phyloP scores from a whole-genome alignment of 2,113 vertebrate species.

The Antechinus flavipes region DNA sequence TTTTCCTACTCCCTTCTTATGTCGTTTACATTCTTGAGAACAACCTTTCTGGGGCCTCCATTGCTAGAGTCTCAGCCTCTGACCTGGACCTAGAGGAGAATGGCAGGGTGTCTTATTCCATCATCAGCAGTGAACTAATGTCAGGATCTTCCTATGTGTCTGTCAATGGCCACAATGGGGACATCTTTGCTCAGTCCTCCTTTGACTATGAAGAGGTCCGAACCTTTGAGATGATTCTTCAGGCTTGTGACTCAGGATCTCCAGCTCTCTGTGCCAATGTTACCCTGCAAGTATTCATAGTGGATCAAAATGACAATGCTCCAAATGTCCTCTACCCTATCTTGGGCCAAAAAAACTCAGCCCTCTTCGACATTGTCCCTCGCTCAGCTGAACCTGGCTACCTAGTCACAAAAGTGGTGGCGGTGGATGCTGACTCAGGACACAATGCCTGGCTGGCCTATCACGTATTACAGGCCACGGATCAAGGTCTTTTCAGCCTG shows the following conservation, averaged over 20 bases:
- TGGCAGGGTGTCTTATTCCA: constrained; percentile 58
- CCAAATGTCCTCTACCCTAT: constrained; percentile 35
- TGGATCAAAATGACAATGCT: constrained; percentile 61
- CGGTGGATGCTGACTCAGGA: constrained; percentile 59
- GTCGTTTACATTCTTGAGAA: constrained; percentile 34
- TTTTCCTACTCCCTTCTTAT: constrained; percentile 25
- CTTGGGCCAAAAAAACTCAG: background rate
- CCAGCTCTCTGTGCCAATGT: constrained; percentile 61
- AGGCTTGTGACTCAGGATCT: constrained; percentile 65
- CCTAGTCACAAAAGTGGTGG: constrained; percentile 46
- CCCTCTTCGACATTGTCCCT: constrained; percentile 39
- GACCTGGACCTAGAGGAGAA: constrained; percentile 31
- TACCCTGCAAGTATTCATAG: constrained; percentile 58
- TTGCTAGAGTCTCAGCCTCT: constrained; percentile 48
- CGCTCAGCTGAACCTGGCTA: background rate
- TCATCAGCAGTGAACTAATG: constrained; percentile 74
- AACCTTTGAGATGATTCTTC: constrained; percentile 68
- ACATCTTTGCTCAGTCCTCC: constrained; percentile 66
- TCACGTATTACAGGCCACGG: constrained; percentile 84
- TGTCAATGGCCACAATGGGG: constrained; percentile 61
- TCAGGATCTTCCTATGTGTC: constrained; percentile 66
- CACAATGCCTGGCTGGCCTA: constrained; percentile 86
- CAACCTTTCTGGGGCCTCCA: constrained; percentile 34
- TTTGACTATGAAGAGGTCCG: constrained; percentile 76
- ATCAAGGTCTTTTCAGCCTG: constrained; percentile 77